Evolutionary conservation across 2,113 vertebrate genomes (phyloP).

Genomic region (Xiphorhynchus elegans): DNA sequence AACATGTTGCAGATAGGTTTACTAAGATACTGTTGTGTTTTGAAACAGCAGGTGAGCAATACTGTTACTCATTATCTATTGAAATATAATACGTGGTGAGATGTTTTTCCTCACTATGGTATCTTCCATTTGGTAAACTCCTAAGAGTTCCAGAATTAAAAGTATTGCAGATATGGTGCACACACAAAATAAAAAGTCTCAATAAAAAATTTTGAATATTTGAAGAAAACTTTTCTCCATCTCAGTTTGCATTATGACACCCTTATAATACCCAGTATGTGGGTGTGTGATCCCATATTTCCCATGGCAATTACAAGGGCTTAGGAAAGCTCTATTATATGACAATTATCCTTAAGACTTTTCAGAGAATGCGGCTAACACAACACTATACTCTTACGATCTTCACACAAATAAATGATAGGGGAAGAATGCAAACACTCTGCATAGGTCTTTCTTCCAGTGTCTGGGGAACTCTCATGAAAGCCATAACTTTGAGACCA

Average conservation of each 20-base stretch:
- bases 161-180: neutral
- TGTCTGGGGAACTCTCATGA: neutral
- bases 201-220: neutral
- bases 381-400: neutral
- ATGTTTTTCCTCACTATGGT: neutral
- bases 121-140: neutral
- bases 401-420: neutral
- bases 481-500: neutral
- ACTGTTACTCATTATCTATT: neutral
- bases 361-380: neutral
- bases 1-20: neutral
- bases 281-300: neutral
- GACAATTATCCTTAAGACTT: neutral
- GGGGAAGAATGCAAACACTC: neutral
- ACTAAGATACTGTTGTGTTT: neutral
- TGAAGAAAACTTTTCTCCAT: neutral
- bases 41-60: neutral
- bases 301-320: neutral
- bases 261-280: neutral
- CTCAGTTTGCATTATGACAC: neutral
- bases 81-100: neutral
- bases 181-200: rapidly evolving
- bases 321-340: neutral
- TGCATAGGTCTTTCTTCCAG: neutral
- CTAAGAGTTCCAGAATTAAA: neutral